Evolutionary conservation across 2,888 invertebrate genomes (phyloP).

Genomic region (Chirona hameri): DNA sequence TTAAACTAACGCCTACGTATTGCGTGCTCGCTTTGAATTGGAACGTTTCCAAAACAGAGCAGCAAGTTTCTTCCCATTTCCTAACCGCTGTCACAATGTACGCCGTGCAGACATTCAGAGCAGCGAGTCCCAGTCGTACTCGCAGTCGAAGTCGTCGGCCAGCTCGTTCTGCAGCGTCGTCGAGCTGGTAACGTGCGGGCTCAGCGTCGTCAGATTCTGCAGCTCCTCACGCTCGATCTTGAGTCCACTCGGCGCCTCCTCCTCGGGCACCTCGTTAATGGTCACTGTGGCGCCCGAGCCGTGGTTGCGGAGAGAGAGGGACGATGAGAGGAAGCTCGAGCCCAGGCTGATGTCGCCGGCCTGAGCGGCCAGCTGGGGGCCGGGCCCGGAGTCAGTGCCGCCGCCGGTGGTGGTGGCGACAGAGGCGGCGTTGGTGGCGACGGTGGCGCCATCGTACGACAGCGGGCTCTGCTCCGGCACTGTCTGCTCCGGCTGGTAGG

Average conservation of each 20-base stretch:
- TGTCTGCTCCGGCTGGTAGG: slow-evolving; percentile 12
- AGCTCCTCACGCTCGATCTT: slow-evolving; percentile 5
- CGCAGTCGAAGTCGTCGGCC: slow-evolving; percentile 1
- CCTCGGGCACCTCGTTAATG: slow-evolving; percentile 32
- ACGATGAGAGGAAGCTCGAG: slow-evolving; percentile 33
- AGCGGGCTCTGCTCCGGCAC: background rate
- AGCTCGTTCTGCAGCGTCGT: background rate
- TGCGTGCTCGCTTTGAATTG: too few species aligned
- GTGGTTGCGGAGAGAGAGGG: slow-evolving; percentile 38
- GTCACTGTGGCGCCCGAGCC: slow-evolving; percentile 40
- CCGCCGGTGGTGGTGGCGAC: too few species aligned
- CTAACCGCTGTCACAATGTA: background rate
- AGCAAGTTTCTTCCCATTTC: background rate
- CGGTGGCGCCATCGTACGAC: background rate
- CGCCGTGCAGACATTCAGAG: background rate
- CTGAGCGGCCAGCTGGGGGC: background rate
- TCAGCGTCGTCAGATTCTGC: slow-evolving; percentile 1
- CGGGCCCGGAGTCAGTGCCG: background rate
- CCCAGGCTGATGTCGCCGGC: background rate
- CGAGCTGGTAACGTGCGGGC: slow-evolving; percentile 10
- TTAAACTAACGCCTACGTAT: too few species aligned
- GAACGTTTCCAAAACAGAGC: too few species aligned
- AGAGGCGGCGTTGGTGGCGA: too few species aligned
- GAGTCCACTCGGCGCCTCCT: background rate
- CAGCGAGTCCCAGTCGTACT: slow-evolving; percentile 25